Conservation (phyloP, 2,888 invertebrate species). For the Synanthedon myopaeformis region DNA sequence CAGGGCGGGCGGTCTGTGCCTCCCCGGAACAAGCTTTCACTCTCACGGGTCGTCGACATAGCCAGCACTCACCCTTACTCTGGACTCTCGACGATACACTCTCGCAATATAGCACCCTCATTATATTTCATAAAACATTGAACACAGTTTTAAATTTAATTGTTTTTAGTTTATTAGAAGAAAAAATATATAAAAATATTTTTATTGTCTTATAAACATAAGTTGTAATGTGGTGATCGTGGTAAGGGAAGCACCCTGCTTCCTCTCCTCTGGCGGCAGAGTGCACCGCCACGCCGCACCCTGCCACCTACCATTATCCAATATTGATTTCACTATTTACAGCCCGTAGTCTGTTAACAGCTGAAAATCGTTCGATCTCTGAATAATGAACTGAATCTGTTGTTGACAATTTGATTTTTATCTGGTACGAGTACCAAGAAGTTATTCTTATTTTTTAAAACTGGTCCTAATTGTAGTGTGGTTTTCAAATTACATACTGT, state of each 20-base stretch:
- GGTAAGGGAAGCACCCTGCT: slow-evolving; percentile 37
- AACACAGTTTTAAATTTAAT: background rate
- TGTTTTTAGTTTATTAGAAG: too few species aligned
- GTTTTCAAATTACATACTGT: background rate
- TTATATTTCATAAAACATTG: background rate
- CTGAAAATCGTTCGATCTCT: slow-evolving; percentile 1
- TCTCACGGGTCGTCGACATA: slow-evolving; percentile 66
- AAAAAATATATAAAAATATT: too few species aligned
- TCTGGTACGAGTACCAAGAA: background rate
- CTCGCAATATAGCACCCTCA: background rate
- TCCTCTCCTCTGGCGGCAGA: slow-evolving; percentile 15
- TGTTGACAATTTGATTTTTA: background rate
- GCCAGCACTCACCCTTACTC: slow-evolving; percentile 51
- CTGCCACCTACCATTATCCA: slow-evolving; percentile 50
- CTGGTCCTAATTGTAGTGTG: background rate
- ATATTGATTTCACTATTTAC: slow-evolving; percentile 67
- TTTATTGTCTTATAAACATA: too few species aligned
- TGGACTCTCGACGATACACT: slow-evolving; percentile 7
- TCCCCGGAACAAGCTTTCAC: slow-evolving; percentile 66
- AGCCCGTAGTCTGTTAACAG: slow-evolving; percentile 48
- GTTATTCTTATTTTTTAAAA: background rate
- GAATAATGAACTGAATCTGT: slow-evolving; percentile 1
- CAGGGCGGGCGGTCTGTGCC: slow-evolving; percentile 51
- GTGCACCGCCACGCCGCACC: slow-evolving; percentile 22
- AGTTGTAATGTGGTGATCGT: background rate